Percentiles rank a stretch among this genome's conserved stretches.
These are phyloP conservation scores for Centroberyx gerrardi DNA, from an alignment of 2,797 vertebrate species.

Conservation along the genomic window DNA sequence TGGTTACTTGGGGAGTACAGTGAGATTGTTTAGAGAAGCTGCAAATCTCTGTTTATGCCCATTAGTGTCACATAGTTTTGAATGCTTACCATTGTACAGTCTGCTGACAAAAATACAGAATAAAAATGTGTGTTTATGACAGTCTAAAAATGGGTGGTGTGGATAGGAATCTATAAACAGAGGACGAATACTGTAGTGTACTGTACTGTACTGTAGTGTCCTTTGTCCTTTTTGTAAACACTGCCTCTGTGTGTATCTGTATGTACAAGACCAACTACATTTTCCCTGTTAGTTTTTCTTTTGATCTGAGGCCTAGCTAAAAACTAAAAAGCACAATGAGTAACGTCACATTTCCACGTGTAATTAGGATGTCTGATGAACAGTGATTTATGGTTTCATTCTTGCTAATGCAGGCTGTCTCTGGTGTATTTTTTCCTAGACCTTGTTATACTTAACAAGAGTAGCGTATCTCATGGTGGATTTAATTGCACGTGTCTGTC, in stretches of 20 bases:
- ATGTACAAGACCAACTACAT: background rate
- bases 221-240: background rate
- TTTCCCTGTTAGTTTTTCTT: background rate
- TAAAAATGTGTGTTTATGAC: background rate
- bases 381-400: slow-evolving; percentile 41
- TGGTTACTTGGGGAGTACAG: slow-evolving; percentile 11
- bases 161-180: slow-evolving; percentile 13
- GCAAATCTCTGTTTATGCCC: slow-evolving; percentile 22
- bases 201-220: background rate
- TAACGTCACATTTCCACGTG: slow-evolving; percentile 36
- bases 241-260: background rate
- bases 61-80: slow-evolving; percentile 13
- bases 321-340: slow-evolving; percentile 26
- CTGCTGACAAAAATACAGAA: background rate
- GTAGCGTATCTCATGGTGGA: slow-evolving; percentile 21
- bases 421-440: slow-evolving; percentile 15
- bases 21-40: slow-evolving; percentile 30
- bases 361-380: slow-evolving; percentile 52
- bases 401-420: slow-evolving; percentile 28
- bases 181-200: background rate
- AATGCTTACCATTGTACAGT: background rate
- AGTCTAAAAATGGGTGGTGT: slow-evolving; percentile 24
- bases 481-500: slow-evolving; percentile 57
- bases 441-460: slow-evolving; percentile 23
- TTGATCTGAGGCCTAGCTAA: slow-evolving; percentile 10